Evolutionary conservation across 2,113 vertebrate species (phyloP).

Genomic region (Pelecanoides urinatrix): DNA sequence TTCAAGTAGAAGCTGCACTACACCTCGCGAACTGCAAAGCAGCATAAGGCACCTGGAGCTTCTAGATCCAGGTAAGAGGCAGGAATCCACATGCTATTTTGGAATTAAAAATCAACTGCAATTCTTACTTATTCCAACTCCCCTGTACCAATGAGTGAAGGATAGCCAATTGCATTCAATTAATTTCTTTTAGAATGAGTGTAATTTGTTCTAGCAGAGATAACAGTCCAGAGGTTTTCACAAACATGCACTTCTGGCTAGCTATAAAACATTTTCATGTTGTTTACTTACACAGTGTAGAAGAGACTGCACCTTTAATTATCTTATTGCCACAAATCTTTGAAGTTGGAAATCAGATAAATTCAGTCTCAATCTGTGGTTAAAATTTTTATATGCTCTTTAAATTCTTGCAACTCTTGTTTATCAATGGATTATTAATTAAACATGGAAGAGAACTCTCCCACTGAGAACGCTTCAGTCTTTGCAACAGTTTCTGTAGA

Average conservation of each 20-base stretch:
- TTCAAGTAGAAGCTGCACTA: background rate
- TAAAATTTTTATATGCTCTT: background rate
- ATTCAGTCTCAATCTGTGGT: background rate
- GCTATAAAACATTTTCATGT: background rate
- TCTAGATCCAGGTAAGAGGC: background rate
- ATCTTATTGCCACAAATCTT: background rate
- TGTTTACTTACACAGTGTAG: background rate
- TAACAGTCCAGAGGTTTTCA: slow-evolving; percentile 7
- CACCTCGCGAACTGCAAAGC: background rate
- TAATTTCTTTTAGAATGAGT: background rate
- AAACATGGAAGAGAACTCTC: background rate
- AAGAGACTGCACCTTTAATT: background rate
- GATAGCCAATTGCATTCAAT: background rate
- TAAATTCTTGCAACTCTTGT: background rate
- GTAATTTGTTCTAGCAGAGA: background rate
- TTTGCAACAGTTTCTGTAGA: background rate
- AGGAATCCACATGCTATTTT: background rate
- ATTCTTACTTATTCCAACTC: background rate
- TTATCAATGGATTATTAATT: slow-evolving; percentile 1
- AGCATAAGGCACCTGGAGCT: background rate
- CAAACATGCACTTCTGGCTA: background rate
- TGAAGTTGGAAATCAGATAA: background rate
- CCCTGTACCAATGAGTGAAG: background rate
- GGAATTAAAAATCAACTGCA: background rate
- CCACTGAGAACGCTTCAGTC: background rate